These are phyloP conservation scores for Corythornis vintsioides DNA, from an alignment of 2,113 vertebrate genomes.

Conservation along the genomic window DNA sequence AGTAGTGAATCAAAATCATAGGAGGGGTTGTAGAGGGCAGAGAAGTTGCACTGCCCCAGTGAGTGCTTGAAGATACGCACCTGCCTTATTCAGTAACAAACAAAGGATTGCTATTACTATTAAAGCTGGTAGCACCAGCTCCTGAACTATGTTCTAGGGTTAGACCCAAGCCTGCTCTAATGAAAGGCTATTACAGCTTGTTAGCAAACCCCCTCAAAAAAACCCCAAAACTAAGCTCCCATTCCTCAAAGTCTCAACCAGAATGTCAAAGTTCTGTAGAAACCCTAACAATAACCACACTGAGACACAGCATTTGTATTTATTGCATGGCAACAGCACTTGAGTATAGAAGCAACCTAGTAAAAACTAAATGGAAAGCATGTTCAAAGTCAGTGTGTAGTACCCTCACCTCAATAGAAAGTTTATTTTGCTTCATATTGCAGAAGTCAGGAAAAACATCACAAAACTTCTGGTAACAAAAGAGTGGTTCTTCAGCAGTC, in stretches of 20 bases:
- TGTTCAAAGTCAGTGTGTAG: background rate
- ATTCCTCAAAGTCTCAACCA: background rate
- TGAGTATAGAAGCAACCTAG: background rate
- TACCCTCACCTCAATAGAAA: background rate
- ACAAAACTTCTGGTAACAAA: background rate
- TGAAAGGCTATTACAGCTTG: background rate
- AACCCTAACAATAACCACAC: background rate
- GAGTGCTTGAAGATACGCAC: background rate
- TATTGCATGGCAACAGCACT: background rate
- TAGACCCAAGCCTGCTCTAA: background rate
- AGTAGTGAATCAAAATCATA: background rate
- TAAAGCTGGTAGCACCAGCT: background rate
- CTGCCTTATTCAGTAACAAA: accelerated
- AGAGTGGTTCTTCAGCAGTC: background rate
- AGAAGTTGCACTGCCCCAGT: background rate
- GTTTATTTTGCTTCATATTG: background rate
- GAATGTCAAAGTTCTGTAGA: background rate
- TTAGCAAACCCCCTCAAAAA: background rate
- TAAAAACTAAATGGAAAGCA: background rate
- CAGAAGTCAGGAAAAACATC: background rate
- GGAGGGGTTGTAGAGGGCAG: background rate
- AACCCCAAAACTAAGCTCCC: background rate
- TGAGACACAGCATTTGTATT: background rate
- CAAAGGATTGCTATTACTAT: background rate
- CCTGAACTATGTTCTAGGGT: accelerated